phyloP scores from a whole-genome alignment of 2,797 vertebrate genomes.

The Babyrousa celebensis region DNA sequence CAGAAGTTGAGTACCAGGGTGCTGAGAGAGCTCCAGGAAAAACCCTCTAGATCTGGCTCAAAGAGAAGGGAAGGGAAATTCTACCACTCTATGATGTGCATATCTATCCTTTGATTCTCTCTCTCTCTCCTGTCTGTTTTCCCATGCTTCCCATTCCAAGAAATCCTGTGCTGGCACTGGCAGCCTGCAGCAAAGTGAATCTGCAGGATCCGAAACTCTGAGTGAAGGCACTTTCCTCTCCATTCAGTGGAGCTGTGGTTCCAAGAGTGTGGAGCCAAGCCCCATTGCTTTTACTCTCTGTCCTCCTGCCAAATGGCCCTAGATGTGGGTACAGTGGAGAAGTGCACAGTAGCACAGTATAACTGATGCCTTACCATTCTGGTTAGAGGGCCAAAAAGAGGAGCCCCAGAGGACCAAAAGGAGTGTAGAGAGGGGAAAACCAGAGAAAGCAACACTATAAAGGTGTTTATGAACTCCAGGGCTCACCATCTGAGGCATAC shows the following conservation, averaged over 20 bases:
- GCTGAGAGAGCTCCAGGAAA: background rate
- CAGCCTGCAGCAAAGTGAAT: background rate
- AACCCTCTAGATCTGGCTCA: background rate
- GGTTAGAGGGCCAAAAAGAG: background rate
- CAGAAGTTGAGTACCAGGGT: background rate
- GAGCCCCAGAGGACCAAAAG: background rate
- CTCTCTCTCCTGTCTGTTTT: background rate
- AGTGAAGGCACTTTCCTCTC: background rate
- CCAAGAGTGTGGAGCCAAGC: background rate
- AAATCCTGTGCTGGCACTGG: background rate
- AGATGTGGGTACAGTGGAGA: background rate
- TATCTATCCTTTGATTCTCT: background rate
- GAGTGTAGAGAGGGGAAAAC: background rate
- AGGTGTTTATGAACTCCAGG: background rate
- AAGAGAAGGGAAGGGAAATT: background rate
- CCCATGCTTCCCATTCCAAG: background rate
- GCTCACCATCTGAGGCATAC: background rate
- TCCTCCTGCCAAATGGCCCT: background rate
- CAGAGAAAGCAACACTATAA: background rate
- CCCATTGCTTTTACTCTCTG: background rate
- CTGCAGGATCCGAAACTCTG: background rate
- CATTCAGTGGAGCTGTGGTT: background rate
- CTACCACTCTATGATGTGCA: background rate
- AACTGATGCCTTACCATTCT: background rate
- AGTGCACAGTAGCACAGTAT: background rate